These are phyloP conservation scores for Eupithecia abbreviata DNA, from an alignment of 2,888 invertebrate genomes.

Conservation along the genomic window DNA sequence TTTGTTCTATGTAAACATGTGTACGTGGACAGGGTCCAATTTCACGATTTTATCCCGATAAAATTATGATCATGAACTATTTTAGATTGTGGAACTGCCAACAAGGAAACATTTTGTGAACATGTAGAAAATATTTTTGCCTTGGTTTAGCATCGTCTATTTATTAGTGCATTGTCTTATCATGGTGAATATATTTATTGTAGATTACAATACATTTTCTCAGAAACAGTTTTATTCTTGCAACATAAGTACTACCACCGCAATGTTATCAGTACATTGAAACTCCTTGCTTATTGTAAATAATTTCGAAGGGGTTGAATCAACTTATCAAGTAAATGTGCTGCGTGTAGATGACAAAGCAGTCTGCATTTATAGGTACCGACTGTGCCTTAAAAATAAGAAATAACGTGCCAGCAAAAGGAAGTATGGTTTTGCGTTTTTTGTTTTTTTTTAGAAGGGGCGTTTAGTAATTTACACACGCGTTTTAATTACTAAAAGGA, in stretches of 20 bases:
- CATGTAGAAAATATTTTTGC: no score
- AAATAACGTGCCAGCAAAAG: conserved; percentile 52
- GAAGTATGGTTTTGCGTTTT: conserved; percentile 60
- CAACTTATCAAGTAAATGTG: conserved; percentile 10
- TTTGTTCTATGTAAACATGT: conserved; percentile 3
- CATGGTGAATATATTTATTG: no score
- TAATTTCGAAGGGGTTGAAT: background rate
- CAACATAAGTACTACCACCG: background rate
- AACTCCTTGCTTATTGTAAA: background rate
- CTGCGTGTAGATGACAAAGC: conserved; percentile 20
- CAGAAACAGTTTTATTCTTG: background rate
- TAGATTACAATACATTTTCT: background rate
- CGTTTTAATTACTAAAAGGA: no score
- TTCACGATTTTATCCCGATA: background rate
- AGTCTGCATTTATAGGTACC: conserved; percentile 1
- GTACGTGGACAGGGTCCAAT: background rate
- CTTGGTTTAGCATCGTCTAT: background rate
- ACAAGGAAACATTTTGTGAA: background rate
- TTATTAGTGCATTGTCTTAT: background rate
- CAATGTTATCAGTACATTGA: background rate
- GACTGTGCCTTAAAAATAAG: conserved; percentile 43
- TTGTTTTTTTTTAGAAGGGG: no score
- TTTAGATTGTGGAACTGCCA: background rate
- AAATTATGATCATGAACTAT: background rate
- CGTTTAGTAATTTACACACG: no score